These are phyloP conservation scores for Oryzaephilus surinamensis DNA, from an alignment of 1,140 invertebrate genomes.

Conservation along the genomic window DNA sequence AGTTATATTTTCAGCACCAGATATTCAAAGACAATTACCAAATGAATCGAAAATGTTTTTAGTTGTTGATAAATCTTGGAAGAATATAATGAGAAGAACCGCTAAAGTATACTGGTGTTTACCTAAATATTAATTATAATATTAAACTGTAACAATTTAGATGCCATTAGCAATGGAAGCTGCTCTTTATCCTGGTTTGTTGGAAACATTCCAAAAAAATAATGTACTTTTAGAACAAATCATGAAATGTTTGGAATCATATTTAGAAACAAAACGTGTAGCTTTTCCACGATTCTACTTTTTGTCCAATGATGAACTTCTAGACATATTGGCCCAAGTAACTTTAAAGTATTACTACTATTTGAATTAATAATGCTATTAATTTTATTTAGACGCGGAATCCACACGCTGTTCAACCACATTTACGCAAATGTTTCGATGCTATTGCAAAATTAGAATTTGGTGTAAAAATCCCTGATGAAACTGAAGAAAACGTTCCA, in stretches of 20 bases:
- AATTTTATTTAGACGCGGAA: too few relatives aligned
- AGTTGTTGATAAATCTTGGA: constrained; percentile 76
- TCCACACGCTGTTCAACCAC: constrained; percentile 77
- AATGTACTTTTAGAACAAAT: constrained; percentile 70
- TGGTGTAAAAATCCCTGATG: constrained; percentile 44
- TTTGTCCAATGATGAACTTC: constrained; percentile 84
- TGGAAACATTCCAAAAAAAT: constrained; percentile 61
- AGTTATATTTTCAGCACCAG: constrained; percentile 80
- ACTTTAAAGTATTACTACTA: constrained; percentile 38
- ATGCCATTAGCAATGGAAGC: constrained; percentile 60
- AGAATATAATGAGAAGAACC: constrained; percentile 67
- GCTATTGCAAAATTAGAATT: constrained; percentile 72
- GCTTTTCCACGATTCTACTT: constrained; percentile 90
- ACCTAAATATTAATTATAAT: background rate
- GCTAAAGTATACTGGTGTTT: constrained; percentile 45
- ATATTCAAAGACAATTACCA: constrained; percentile 78
- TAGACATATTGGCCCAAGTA: constrained; percentile 87
- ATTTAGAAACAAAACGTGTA: constrained; percentile 78
- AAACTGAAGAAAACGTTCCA: constrained; percentile 13
- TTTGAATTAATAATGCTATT: too few relatives aligned
- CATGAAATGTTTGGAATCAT: constrained; percentile 70
- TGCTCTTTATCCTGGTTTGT: constrained; percentile 51
- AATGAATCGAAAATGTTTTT: constrained; percentile 74
- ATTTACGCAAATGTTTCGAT: constrained; percentile 84
- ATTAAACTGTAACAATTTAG: constrained; percentile 34